A percentile compares a stretch with the other conserved stretches of the same genome.
Conservation (phyloP, 2,113 vertebrate genomes). For the Mystacornis crossleyi region DNA sequence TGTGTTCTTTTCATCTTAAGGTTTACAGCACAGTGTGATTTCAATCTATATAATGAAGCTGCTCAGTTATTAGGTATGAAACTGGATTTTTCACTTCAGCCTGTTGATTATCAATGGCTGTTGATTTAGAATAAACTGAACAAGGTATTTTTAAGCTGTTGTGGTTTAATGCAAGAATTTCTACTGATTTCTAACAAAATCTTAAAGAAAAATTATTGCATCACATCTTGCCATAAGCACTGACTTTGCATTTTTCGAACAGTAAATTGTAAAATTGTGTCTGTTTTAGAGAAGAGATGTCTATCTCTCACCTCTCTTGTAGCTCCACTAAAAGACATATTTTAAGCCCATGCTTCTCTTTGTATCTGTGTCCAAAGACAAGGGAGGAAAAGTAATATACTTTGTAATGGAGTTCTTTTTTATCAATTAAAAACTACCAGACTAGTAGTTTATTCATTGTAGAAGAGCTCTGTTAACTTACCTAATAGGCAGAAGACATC, state of each 20-base stretch:
- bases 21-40: not conserved
- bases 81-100: not conserved
- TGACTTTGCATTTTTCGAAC: not conserved
- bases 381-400: not conserved
- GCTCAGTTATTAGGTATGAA: not conserved
- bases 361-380: not conserved
- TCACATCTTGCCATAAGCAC: not conserved
- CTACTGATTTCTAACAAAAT: not conserved
- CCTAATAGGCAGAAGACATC: not conserved
- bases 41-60: not conserved
- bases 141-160: not conserved
- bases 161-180: not conserved
- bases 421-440: not conserved
- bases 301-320: not conserved
- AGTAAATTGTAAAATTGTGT: not conserved
- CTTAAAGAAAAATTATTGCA: not conserved
- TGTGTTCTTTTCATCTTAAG: not conserved
- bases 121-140: not conserved
- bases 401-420: not conserved
- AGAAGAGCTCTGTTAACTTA: not conserved
- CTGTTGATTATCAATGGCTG: too few relatives aligned
- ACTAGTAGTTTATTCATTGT: not conserved
- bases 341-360: not conserved
- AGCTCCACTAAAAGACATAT: not conserved
- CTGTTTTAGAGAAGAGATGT: not conserved